Percentiles rank a stretch among this genome's conserved stretches.
These are phyloP conservation scores for Catocala sponsa DNA, from an alignment of 2,888 invertebrate genomes.

Conservation along the genomic window DNA sequence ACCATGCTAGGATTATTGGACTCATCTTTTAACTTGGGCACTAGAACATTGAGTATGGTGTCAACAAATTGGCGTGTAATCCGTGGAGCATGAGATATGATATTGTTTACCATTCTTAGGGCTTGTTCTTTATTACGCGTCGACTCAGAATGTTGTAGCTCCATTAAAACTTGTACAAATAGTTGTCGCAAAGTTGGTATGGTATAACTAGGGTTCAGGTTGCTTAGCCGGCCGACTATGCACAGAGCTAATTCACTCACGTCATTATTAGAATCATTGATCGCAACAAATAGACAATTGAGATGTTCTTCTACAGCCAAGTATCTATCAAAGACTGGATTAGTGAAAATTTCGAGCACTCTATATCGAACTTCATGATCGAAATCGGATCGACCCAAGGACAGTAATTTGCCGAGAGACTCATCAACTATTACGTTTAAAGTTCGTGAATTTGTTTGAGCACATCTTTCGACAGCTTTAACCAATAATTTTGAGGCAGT, in stretches of 20 bases:
- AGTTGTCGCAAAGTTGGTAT: constrained; percentile 98
- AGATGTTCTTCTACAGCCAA: constrained; percentile 98
- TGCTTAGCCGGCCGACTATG: constrained; percentile 96
- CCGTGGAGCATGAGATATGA: constrained; percentile 97
- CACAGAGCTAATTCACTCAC: constrained; percentile 97
- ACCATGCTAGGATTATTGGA: constrained; percentile 97
- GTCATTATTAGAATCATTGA: constrained; percentile 98
- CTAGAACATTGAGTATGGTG: constrained; percentile 95
- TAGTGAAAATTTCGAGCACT: constrained; percentile 96
- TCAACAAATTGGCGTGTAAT: constrained; percentile 98
- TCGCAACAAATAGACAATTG: constrained; percentile 96
- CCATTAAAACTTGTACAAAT: constrained; percentile 96
- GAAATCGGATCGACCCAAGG: constrained; percentile 98
- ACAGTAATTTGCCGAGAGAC: constrained; percentile 95
- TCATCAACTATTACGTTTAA: constrained; percentile 96
- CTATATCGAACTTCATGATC: constrained; percentile 97
- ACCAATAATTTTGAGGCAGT: constrained; percentile 96
- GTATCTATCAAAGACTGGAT: constrained; percentile 96
- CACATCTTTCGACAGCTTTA: constrained; percentile 92
- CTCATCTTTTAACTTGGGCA: constrained; percentile 96
- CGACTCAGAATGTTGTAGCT: constrained; percentile 97
- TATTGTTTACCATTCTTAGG: constrained; percentile 97
- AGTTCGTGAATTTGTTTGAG: constrained; percentile 92
- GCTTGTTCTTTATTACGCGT: constrained; percentile 98
- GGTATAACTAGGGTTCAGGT: constrained; percentile 98